Conservation (phyloP, 2,797 vertebrate species). For the Parambassis ranga region DNA sequence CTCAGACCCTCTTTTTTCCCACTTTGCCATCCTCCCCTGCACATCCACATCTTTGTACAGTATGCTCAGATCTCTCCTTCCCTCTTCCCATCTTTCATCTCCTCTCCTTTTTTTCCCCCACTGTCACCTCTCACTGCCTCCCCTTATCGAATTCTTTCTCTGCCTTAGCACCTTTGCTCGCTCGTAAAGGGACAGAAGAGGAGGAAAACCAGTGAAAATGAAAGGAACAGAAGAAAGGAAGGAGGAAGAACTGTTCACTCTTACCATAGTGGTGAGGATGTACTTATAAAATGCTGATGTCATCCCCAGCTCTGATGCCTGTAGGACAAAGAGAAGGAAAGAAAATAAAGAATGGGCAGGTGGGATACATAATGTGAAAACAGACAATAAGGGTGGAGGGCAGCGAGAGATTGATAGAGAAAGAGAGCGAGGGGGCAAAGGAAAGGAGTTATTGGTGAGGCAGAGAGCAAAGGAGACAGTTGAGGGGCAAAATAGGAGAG, state of each 20-base stretch:
- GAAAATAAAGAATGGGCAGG: constrained; percentile 32
- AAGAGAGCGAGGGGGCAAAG: constrained; percentile 7
- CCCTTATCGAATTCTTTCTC: constrained; percentile 34
- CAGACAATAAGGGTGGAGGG: constrained; percentile 5
- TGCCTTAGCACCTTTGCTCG: constrained; percentile 31
- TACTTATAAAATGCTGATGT: constrained; percentile 92
- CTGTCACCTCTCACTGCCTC: constrained; percentile 36
- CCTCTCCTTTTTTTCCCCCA: constrained; percentile 6
- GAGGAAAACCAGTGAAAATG: constrained; percentile 11
- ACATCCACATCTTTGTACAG: constrained; percentile 45
- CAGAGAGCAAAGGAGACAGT: constrained; percentile 42
- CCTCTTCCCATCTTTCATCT: constrained; percentile 26
- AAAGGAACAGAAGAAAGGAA: background rate
- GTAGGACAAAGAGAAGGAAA: constrained; percentile 37
- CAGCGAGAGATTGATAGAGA: constrained; percentile 22
- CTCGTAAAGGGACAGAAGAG: constrained; percentile 31
- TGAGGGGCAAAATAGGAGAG: constrained; percentile 33
- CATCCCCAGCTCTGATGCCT: constrained; percentile 91
- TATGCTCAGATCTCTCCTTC: constrained; percentile 22
- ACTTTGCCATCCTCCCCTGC: constrained; percentile 24
- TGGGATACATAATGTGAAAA: constrained; percentile 5
- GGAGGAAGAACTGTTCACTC: constrained; percentile 31
- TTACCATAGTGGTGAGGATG: constrained; percentile 93
- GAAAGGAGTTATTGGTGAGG: constrained; percentile 26
- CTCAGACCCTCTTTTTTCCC: constrained; percentile 28